A percentile compares a stretch with the other conserved stretches of the same genome.
Evolutionary conservation across 2,797 vertebrate species (phyloP).

Genomic region (Fistularia commersonii): DNA sequence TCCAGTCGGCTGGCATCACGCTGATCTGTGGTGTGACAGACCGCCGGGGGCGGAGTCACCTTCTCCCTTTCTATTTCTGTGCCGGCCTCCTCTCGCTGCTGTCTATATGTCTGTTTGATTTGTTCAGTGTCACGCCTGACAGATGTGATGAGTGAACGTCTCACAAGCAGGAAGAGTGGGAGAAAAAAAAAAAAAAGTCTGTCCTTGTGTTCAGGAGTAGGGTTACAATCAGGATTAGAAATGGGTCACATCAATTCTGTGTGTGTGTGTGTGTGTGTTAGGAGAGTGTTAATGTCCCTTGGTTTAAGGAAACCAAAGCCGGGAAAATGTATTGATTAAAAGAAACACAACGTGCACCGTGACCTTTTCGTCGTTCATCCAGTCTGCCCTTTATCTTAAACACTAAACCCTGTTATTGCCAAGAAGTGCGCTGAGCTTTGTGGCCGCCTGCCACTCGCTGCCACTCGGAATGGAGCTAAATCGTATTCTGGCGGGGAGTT

Average conservation of each 20-base stretch:
- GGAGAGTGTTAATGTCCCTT: too few relatives aligned
- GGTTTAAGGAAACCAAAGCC: background rate
- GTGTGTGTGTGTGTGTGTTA: too few relatives aligned
- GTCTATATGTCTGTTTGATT: constrained; percentile 15
- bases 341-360: background rate
- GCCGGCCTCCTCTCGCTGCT: constrained; percentile 7
- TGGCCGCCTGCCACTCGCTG: constrained; percentile 18
- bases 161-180: background rate
- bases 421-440: constrained; percentile 11
- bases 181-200: constrained; percentile 1
- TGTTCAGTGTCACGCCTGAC: constrained; percentile 1
- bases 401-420: constrained; percentile 15
- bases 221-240: constrained; percentile 5
- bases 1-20: constrained; percentile 9
- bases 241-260: background rate
- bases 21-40: constrained; percentile 37
- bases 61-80: constrained; percentile 40
- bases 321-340: background rate
- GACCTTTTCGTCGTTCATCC: constrained; percentile 4
- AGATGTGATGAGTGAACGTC: constrained; percentile 3
- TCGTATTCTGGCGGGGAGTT: constrained; percentile 30
- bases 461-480: constrained; percentile 30
- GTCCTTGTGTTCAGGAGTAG: background rate
- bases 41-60: constrained; percentile 46
- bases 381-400: background rate